Conservation (phyloP, 2,113 vertebrate genomes). For the Phaethornis superciliosus region DNA sequence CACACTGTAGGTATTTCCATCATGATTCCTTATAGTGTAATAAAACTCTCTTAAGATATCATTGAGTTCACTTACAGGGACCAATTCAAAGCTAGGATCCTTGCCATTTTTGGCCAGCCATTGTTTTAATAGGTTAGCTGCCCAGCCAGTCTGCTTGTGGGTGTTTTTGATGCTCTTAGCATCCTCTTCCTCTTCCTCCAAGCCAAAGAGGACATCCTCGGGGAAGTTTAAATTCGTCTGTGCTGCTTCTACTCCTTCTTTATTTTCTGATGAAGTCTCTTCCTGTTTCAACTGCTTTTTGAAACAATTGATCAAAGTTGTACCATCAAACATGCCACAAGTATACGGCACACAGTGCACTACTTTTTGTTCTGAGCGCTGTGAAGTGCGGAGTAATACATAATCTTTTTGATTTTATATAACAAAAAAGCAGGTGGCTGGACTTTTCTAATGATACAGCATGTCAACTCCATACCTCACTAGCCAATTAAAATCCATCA, state of each 20-base stretch:
- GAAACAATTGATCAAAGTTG: constrained; percentile 67
- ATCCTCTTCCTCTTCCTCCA: constrained; percentile 71
- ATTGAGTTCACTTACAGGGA: constrained; percentile 69
- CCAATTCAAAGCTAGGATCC: constrained; percentile 68
- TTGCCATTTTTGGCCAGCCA: constrained; percentile 68
- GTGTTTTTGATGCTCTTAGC: constrained; percentile 72
- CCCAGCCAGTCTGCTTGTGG: constrained; percentile 67
- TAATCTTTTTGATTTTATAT: constrained; percentile 17
- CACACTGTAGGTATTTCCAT: constrained; percentile 72
- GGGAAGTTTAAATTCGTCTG: constrained; percentile 61
- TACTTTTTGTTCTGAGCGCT: constrained; percentile 65
- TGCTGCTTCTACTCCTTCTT: constrained; percentile 50
- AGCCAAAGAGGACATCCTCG: constrained; percentile 57
- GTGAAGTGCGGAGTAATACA: constrained; percentile 31
- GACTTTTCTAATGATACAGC: constrained; percentile 5
- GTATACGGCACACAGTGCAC: constrained; percentile 52
- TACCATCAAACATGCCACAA: constrained; percentile 67
- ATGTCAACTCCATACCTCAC: background rate
- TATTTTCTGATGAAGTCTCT: constrained; percentile 60
- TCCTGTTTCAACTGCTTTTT: constrained; percentile 70
- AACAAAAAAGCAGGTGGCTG: constrained; percentile 67
- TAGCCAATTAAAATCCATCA: constrained; percentile 17
- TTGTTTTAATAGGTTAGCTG: constrained; percentile 65
- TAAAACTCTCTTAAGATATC: constrained; percentile 68
- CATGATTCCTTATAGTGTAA: constrained; percentile 63